Evolutionary conservation across 2,113 vertebrate genomes (phyloP).

Genomic region (Trinectes maculatus): DNA sequence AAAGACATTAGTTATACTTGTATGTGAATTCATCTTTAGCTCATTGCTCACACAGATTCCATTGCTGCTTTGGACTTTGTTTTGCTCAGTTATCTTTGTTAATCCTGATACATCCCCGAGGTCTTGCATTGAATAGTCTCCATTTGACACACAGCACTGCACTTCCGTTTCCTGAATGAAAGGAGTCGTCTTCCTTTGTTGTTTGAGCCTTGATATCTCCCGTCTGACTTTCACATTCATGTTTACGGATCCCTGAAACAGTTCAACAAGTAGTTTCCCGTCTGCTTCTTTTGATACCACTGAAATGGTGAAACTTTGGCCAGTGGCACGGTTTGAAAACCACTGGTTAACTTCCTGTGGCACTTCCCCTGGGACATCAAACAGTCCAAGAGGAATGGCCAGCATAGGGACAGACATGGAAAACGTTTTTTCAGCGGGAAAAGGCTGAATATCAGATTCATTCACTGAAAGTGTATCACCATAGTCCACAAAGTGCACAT

Average conservation of each 20-base stretch:
- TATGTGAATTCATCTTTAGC: background rate
- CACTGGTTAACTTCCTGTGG: conserved; percentile 80
- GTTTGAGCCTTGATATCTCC: conserved; percentile 29
- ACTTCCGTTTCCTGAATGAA: background rate
- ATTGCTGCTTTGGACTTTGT: background rate
- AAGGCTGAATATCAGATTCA: conserved; percentile 76
- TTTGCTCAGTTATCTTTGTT: conserved; percentile 3
- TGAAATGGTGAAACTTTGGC: conserved; percentile 78
- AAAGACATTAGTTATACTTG: background rate
- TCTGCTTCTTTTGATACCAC: conserved; percentile 83
- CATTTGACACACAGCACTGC: background rate
- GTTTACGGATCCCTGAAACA: conserved; percentile 82
- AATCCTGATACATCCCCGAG: background rate
- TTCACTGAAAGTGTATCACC: conserved; percentile 82
- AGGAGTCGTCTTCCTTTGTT: background rate
- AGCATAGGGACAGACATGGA: conserved; percentile 85
- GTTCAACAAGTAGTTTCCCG: conserved; percentile 86
- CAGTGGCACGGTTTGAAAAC: conserved; percentile 84
- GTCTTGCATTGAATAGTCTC: background rate
- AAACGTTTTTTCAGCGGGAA: conserved; percentile 76
- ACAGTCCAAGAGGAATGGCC: conserved; percentile 86
- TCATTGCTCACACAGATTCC: background rate
- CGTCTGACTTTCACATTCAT: conserved; percentile 84
- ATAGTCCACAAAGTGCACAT: conserved; percentile 90
- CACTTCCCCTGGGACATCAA: conserved; percentile 74